Evolutionary conservation across 2,888 invertebrate species (phyloP).

Genomic region (Sphecodes monilicornis): DNA sequence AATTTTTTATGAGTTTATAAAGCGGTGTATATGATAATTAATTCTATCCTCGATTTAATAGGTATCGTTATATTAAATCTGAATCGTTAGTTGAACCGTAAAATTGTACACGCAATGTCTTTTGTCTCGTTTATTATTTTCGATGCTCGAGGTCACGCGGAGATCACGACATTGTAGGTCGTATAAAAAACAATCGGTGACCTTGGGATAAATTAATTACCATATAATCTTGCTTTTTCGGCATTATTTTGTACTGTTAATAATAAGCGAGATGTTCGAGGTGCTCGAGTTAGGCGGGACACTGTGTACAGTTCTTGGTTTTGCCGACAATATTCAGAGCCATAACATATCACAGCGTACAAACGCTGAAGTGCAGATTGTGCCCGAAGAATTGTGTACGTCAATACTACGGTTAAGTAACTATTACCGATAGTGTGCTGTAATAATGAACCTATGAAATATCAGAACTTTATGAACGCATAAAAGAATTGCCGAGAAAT

Average conservation of each 20-base stretch:
- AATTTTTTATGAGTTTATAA: constrained; percentile 34
- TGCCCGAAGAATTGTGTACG: constrained; percentile 18
- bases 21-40: constrained; percentile 12
- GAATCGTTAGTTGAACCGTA: background rate
- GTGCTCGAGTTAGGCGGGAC: background rate
- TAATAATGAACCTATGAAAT: constrained; percentile 17
- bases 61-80: background rate
- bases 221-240: background rate
- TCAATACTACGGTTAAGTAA: constrained; percentile 14
- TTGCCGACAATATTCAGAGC: background rate
- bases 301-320: constrained; percentile 31
- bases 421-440: constrained; percentile 6
- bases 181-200: background rate
- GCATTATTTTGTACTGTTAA: background rate
- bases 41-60: background rate
- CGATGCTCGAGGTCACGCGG: background rate
- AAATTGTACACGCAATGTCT: constrained; percentile 1
- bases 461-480: constrained; percentile 28
- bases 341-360: constrained; percentile 34
- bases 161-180: background rate
- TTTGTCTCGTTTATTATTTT: background rate
- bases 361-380: constrained; percentile 13
- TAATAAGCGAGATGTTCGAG: constrained; percentile 6
- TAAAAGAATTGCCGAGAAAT: background rate
- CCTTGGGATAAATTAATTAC: background rate